Conservation (phyloP, 2,888 invertebrate species). For the Cylindroiulus punctatus region DNA sequence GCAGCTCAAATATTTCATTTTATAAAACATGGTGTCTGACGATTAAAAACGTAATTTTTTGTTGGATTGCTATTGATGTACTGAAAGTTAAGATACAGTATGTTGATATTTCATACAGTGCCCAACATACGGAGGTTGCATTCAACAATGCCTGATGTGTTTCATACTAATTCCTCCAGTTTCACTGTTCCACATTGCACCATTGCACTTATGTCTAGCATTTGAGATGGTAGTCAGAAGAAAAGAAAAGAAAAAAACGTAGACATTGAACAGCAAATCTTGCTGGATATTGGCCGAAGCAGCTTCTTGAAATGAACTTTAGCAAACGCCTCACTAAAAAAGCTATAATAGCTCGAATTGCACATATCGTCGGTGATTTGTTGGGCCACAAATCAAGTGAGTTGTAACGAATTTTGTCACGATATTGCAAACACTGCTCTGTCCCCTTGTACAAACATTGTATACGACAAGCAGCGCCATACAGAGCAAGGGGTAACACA, state of each 20-base stretch:
- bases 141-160: background rate
- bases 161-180: background rate
- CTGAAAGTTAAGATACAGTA: background rate
- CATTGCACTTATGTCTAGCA: background rate
- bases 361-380: slow-evolving; percentile 52
- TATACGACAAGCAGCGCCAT: background rate
- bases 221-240: background rate
- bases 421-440: slow-evolving; percentile 44
- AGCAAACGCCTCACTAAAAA: slow-evolving; percentile 49
- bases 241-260: background rate
- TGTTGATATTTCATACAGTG: background rate
- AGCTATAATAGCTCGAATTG: slow-evolving; percentile 53
- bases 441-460: slow-evolving; percentile 26
- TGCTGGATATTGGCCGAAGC: slow-evolving; percentile 23
- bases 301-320: slow-evolving; percentile 51
- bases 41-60: too few species aligned
- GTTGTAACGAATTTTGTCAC: slow-evolving; percentile 51
- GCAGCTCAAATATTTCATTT: too few species aligned
- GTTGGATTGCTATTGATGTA: background rate
- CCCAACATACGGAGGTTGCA: background rate
- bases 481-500: slow-evolving; percentile 28
- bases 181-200: background rate
- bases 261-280: slow-evolving; percentile 36
- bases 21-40: too few species aligned
- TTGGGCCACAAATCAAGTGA: slow-evolving; percentile 52